Conservation (phyloP, 2,888 invertebrate species). For the Sarcophaga caerulescens region DNA sequence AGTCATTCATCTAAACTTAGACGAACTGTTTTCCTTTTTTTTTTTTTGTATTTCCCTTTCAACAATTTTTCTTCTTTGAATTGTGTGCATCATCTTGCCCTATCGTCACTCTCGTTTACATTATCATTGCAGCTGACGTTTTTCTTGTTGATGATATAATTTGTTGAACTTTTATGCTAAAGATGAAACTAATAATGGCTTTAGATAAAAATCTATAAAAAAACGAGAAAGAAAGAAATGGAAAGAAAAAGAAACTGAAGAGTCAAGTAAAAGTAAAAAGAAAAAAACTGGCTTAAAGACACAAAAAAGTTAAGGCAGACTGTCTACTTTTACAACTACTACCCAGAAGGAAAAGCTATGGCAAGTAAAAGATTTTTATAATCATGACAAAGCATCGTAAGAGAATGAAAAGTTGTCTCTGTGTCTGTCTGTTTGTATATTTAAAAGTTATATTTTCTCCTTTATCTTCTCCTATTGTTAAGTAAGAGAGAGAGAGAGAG, state of each 20-base stretch:
- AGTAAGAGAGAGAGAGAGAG: not conserved
- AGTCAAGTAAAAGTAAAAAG: slow-evolving; percentile 33
- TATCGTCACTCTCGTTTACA: slow-evolving; percentile 8
- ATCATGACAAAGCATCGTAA: slow-evolving; percentile 37
- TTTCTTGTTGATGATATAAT: slow-evolving; percentile 51
- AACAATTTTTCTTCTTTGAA: not conserved
- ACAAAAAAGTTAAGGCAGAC: slow-evolving; percentile 1
- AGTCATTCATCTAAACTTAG: not conserved
- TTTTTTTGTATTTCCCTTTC: not conserved
- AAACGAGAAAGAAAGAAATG: too few species aligned
- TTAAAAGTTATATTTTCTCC: not conserved
- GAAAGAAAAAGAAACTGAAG: slow-evolving; percentile 17
- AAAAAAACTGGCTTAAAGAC: not conserved
- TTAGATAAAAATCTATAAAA: slow-evolving; percentile 53
- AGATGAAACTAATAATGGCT: slow-evolving; percentile 57
- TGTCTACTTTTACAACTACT: not conserved
- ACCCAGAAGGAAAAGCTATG: too few species aligned
- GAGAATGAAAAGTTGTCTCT: slow-evolving; percentile 31
- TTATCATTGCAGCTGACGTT: slow-evolving; percentile 36
- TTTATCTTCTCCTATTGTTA: not conserved
- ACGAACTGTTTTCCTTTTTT: not conserved
- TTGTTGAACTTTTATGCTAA: slow-evolving; percentile 55
- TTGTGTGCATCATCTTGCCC: not conserved
- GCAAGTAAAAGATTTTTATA: not conserved
- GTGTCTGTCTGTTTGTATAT: too few species aligned